Base-by-base conservation (phyloP, 2,797 vertebrate species). In the Sebastes itinus region DNA sequence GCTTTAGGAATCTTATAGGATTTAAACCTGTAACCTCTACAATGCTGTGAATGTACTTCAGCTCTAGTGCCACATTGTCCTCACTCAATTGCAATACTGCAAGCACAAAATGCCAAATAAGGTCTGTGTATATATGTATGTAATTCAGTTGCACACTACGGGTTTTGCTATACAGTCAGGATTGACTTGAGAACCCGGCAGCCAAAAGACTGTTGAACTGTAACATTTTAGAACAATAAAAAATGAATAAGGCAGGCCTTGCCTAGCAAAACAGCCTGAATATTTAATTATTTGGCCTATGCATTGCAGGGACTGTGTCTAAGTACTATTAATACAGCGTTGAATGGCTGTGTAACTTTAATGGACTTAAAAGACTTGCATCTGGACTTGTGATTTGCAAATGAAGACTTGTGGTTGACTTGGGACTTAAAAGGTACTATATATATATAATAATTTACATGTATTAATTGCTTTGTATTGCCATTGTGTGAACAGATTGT, bases 1-100 rank as follows among this genome's bases (percentile, higher is more conserved):
- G 16, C 38, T 65, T 65, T 10, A 10, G 14, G 62, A 55, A 55
- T 22, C 10, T 23, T 22, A 10, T 55, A 23, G 52, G 22, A 23
- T 20, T 9, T 59, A 30, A 30, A 68, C 7, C 38, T 49, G 25
- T 30, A 72, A 49, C 20, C 13, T 61, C 38, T 59, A 61, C 42
- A 20, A 2, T 1, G 2, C 7, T 14, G 12, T 33, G 3, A 9
- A 18, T 14, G 4, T 11, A 0, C n/a, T 55, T 55, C 0, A 22
- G 52, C 10, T 23, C 9, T 23, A 6, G n/a, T 3, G 52, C n/a
- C n/a, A 55, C 22, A 55, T 23, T 46, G 1, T 46, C 42, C 18
- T 46, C 42, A 46, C 42, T 46, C 42, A 46, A 18, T 46, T 6
- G 4, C 23, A 60, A 46, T 22, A 18, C 35, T 10, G 42, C 6